Conservation (phyloP, 2,113 vertebrate species). For the Labeo rohita region DNA sequence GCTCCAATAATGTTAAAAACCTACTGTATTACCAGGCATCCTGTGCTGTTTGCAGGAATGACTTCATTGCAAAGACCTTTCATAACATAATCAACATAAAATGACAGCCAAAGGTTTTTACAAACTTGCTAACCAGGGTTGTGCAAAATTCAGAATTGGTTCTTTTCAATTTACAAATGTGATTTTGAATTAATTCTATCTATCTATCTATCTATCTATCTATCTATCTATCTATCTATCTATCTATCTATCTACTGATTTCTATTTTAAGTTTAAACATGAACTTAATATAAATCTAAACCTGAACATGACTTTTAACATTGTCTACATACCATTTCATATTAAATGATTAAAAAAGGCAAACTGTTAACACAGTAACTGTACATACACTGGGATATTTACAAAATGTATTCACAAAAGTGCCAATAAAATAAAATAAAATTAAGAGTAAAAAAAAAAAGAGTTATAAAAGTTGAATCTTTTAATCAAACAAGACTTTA, state of each 20-base stretch:
- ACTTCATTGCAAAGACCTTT: background rate
- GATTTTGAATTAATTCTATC: background rate
- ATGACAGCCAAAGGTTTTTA: constrained; percentile 13
- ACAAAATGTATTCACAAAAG: background rate
- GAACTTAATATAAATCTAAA: no score
- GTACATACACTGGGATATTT: background rate
- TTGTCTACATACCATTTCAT: background rate
- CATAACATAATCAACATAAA: constrained; percentile 10
- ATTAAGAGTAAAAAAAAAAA: background rate
- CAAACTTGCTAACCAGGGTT: background rate
- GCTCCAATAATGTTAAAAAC: background rate
- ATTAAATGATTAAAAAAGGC: background rate
- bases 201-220: background rate
- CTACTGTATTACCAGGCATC: background rate
- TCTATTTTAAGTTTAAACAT: no score
- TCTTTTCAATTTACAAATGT: background rate
- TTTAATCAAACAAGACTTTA: no score
- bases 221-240: background rate
- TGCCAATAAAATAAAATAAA: background rate
- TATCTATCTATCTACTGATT: background rate
- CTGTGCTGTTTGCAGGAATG: background rate
- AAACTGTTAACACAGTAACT: background rate
- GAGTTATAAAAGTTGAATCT: no score
- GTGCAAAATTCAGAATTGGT: constrained; percentile 16
- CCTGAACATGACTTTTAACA: no score